These are phyloP conservation scores for Henricia sp. DNA, from an alignment of 53 echinoderm and acorn worm genomes.

Conservation along the genomic window DNA sequence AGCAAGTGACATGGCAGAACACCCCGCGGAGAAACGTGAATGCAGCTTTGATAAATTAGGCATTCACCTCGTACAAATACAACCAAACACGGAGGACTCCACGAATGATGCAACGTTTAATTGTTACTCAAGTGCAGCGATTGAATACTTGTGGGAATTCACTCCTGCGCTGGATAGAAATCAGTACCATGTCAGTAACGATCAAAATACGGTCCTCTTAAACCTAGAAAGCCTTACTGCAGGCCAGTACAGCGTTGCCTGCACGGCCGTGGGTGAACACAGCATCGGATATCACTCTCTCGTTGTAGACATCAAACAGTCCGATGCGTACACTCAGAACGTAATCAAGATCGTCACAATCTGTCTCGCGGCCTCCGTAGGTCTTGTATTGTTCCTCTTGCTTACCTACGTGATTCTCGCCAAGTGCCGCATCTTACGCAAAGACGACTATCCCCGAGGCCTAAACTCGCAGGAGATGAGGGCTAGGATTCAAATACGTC, in stretches of 20 bases:
- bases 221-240: constrained; percentile 23
- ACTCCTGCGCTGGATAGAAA: constrained; percentile 9
- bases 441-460: neutral
- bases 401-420: constrained; percentile 15
- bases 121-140: constrained; percentile 29
- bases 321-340: neutral
- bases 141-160: constrained; percentile 33
- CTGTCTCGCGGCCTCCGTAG: constrained; percentile 1
- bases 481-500: constrained; percentile 41
- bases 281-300: constrained; percentile 36
- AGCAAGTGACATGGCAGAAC: neutral
- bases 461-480: constrained; percentile 50
- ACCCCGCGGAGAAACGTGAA: neutral
- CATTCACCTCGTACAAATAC: neutral
- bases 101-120: constrained; percentile 11
- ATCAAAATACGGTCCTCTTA: constrained; percentile 7
- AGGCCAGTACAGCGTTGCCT: constrained; percentile 37
- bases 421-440: neutral
- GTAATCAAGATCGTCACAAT: constrained; percentile 27
- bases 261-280: constrained; percentile 43
- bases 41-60: constrained; percentile 8
- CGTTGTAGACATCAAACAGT: constrained; percentile 1
- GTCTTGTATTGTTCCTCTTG: constrained; percentile 22
- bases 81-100: neutral
- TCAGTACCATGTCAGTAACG: constrained; percentile 18